Percentiles rank a stretch among this genome's conserved stretches.
Conservation (phyloP, 1,140 invertebrate genomes). For the Bombyx mandarina region DNA sequence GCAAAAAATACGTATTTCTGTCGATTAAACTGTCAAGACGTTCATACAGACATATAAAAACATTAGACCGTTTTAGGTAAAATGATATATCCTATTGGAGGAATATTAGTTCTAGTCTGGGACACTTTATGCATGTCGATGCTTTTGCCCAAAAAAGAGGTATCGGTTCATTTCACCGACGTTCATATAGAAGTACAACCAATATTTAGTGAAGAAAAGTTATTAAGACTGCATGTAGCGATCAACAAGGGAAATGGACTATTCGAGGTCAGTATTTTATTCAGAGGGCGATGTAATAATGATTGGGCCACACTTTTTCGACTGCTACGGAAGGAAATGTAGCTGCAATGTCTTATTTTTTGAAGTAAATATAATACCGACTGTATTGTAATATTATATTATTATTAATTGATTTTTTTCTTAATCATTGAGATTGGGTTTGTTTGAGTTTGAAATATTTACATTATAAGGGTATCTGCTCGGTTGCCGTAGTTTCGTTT, state of each 20-base stretch:
- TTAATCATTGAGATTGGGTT: too few species aligned
- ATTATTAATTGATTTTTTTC: too few species aligned
- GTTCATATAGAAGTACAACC: slow-evolving; percentile 27
- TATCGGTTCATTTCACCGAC: slow-evolving; percentile 27
- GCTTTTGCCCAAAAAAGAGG: slow-evolving; percentile 11
- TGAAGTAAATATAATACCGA: too few species aligned
- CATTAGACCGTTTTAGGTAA: slow-evolving; percentile 20
- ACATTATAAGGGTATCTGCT: too few species aligned
- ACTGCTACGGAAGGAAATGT: too few species aligned
- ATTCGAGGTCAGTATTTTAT: background rate
- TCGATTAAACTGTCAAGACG: background rate
- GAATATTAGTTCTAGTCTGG: slow-evolving; percentile 33
- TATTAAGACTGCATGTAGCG: slow-evolving; percentile 13
- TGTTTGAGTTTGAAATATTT: too few species aligned
- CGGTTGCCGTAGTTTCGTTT: too few species aligned
- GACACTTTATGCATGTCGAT: slow-evolving; percentile 37
- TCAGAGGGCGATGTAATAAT: too few species aligned
- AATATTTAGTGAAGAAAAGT: slow-evolving; percentile 20
- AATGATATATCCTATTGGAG: slow-evolving; percentile 31
- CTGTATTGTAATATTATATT: too few species aligned
- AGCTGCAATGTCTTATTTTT: too few species aligned
- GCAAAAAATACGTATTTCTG: too few species aligned
- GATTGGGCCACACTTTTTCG: too few species aligned
- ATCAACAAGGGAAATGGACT: background rate
- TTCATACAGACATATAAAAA: background rate